phyloP scores from a whole-genome alignment of 2,797 vertebrate species.

The Lophius americanus region DNA sequence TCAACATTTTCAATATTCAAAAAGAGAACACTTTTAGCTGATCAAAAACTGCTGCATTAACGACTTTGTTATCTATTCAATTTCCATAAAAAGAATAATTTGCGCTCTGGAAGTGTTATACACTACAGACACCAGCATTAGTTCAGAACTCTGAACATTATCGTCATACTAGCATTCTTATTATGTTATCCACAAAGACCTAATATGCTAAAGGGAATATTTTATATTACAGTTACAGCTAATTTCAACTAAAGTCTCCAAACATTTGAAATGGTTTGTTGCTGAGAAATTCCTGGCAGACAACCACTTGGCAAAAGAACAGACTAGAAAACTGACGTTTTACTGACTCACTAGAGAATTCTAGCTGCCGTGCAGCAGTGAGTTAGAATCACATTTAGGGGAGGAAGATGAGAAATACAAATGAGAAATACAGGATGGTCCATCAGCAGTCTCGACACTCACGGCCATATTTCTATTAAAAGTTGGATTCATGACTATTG shows the following conservation, averaged over 20 bases:
- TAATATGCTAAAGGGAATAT: background rate
- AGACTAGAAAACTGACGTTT: conserved; percentile 17
- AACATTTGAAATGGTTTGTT: conserved; percentile 9
- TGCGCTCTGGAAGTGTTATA: background rate
- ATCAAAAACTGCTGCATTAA: background rate
- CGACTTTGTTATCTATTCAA: background rate
- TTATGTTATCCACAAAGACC: background rate
- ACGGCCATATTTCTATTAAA: no score
- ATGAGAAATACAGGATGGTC: no score
- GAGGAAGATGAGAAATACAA: no score
- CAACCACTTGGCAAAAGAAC: conserved; percentile 17
- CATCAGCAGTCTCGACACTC: no score
- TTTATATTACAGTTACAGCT: background rate
- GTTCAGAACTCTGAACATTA: background rate
- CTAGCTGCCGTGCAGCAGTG: conserved; percentile 6
- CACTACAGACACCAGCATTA: background rate
- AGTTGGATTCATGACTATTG: no score
- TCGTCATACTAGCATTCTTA: background rate
- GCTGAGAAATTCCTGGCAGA: conserved; percentile 12
- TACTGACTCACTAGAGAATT: conserved; percentile 5
- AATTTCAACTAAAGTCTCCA: conserved; percentile 5
- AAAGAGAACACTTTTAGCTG: background rate
- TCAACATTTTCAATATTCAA: conserved; percentile 26
- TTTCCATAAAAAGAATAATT: background rate
- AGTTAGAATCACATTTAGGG: no score